phyloP scores from a whole-genome alignment of 2,797 vertebrate species.

The Lerista edwardsae region DNA sequence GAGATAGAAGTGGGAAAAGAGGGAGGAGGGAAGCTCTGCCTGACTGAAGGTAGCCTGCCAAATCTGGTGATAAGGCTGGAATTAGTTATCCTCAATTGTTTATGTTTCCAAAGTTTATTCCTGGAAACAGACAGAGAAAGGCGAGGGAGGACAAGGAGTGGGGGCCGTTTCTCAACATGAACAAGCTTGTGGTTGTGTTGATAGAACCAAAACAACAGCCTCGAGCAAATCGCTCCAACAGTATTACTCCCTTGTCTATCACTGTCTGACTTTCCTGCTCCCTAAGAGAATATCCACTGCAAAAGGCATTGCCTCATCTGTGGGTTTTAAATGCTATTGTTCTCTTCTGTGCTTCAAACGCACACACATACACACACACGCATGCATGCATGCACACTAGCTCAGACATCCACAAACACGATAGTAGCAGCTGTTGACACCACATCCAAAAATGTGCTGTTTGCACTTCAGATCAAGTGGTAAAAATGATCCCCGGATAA shows the following conservation, averaged over 20 bases:
- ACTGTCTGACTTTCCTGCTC: slow-evolving; percentile 39
- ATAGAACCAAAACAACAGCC: slow-evolving; percentile 48
- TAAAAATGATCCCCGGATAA: background rate
- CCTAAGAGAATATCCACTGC: slow-evolving; percentile 30
- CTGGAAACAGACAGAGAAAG: slow-evolving; percentile 58
- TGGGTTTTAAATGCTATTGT: background rate
- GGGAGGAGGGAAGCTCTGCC: background rate
- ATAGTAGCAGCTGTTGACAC: background rate
- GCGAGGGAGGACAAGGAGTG: background rate
- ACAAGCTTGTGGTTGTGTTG: slow-evolving; percentile 42
- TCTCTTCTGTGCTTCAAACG: background rate
- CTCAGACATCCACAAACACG: background rate
- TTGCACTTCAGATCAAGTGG: background rate
- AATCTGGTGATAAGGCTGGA: background rate
- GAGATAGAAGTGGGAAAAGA: background rate
- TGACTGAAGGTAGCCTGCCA: background rate
- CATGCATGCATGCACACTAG: background rate
- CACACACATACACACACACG: background rate
- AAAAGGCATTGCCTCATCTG: slow-evolving; percentile 9
- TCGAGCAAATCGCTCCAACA: slow-evolving; percentile 25
- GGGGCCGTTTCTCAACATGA: slow-evolving; percentile 31
- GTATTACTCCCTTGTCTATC: background rate
- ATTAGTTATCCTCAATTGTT: slow-evolving; percentile 33
- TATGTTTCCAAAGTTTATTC: slow-evolving; percentile 39
- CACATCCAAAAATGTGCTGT: background rate